A percentile compares a stretch with the other conserved stretches of the same genome.
Conservation (phyloP, 2,797 vertebrate genomes). For the Amphiprion clarkii region DNA sequence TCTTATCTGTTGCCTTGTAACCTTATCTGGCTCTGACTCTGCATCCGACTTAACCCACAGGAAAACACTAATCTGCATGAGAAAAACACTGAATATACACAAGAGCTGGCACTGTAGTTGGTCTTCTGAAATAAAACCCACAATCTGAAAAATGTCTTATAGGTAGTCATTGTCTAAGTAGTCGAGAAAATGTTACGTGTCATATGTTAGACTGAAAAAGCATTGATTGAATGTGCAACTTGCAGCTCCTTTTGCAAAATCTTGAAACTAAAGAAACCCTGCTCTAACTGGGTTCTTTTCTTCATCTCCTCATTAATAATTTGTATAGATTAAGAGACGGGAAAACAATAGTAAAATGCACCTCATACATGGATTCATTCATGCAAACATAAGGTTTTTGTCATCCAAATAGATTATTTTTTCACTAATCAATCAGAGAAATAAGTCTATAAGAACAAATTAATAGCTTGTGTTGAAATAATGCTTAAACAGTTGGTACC, state of each 20-base stretch:
- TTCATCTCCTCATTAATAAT: neutral
- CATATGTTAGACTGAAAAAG: neutral
- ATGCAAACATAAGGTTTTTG: neutral
- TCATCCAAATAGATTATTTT: neutral
- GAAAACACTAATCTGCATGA: neutral
- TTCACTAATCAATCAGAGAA: neutral
- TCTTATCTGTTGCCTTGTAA: neutral
- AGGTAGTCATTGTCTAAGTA: neutral
- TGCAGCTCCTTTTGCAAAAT: neutral
- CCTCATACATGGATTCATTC: neutral
- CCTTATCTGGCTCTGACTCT: neutral
- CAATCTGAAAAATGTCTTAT: neutral
- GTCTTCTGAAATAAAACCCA: neutral
- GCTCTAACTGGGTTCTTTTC: neutral
- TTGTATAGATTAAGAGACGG: neutral
- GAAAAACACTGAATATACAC: neutral
- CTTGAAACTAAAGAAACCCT: too few relatives aligned
- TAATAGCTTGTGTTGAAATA: slow-evolving; percentile 20
- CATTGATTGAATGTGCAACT: neutral
- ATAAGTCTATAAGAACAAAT: neutral
- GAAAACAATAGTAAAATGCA: neutral
- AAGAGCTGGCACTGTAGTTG: neutral
- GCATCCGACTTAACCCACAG: neutral
- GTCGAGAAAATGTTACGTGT: neutral
- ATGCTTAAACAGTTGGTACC: slow-evolving; percentile 34